Conservation (phyloP, 1,140 invertebrate genomes). For the Nymphalis io region DNA sequence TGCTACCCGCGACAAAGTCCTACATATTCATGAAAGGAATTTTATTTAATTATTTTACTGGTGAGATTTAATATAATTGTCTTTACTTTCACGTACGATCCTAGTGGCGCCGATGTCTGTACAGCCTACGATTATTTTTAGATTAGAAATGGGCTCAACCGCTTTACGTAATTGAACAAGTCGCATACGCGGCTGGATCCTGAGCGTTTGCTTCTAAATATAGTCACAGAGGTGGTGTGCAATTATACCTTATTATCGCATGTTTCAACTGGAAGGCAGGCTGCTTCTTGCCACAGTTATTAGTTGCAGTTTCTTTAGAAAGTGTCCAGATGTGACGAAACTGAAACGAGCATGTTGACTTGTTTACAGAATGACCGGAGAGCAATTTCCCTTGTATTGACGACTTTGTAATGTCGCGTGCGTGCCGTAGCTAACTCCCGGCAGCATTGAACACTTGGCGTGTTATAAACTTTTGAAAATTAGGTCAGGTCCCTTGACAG, state of each 20-base stretch:
- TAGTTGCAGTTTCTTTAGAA: constrained; percentile 77
- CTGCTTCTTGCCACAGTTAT: constrained; percentile 63
- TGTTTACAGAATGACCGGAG: constrained; percentile 57
- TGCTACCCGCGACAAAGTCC: neutral
- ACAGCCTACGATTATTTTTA: constrained; percentile 80
- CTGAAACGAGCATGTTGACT: constrained; percentile 60
- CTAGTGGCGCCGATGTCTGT: constrained; percentile 74
- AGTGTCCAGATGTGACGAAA: constrained; percentile 76
- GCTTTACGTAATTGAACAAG: constrained; percentile 80
- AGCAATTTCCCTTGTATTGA: constrained; percentile 60
- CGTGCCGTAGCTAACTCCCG: constrained; percentile 56
- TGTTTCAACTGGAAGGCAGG: constrained; percentile 73
- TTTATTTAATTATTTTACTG: constrained; percentile 33
- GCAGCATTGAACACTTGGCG: constrained; percentile 25
- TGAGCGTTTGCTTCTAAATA: constrained; percentile 77
- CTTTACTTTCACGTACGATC: constrained; percentile 77
- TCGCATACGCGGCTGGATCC: constrained; percentile 74
- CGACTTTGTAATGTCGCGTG: constrained; percentile 66
- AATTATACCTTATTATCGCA: constrained; percentile 80
- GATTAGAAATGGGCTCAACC: constrained; percentile 80
- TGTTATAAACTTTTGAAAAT: constrained; percentile 30
- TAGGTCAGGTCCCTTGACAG: constrained; percentile 23
- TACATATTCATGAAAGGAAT: constrained; percentile 23
- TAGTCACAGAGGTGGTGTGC: constrained; percentile 73
- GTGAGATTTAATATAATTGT: constrained; percentile 63